These are phyloP conservation scores for Prolemur simus DNA, from an alignment of 2,113 vertebrate species.

Conservation along the genomic window DNA sequence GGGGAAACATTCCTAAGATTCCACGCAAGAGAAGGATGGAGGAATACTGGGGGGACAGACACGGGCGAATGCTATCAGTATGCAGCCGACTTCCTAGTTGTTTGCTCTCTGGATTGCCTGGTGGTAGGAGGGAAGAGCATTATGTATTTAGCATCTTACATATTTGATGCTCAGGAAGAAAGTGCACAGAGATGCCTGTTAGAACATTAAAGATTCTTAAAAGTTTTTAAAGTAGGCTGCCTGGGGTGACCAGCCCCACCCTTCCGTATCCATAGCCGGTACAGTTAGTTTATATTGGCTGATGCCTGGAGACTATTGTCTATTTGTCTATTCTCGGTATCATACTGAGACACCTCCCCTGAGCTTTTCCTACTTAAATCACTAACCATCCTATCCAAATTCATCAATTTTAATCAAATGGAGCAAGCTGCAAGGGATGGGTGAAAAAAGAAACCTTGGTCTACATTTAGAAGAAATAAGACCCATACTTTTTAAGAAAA, in stretches of 20 bases:
- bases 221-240: neutral
- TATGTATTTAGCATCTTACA: neutral
- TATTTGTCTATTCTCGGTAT: neutral
- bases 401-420: neutral
- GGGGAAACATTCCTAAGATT: neutral
- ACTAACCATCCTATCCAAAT: neutral
- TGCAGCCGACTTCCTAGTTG: neutral
- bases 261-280: neutral
- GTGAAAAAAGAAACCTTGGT: neutral
- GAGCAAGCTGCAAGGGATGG: neutral
- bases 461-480: neutral
- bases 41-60: no score
- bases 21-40: neutral
- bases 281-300: neutral
- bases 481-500: neutral
- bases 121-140: neutral
- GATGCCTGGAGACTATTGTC: neutral
- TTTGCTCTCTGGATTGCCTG: neutral
- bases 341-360: neutral
- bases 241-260: neutral
- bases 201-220: neutral
- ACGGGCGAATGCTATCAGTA: rapidly evolving
- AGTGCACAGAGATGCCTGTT: neutral
- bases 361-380: neutral
- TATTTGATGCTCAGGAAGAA: neutral